Percentiles rank a stretch among this genome's conserved stretches.
These are phyloP conservation scores for Simalia tracyae DNA, from an alignment of 2,797 vertebrate species.

Conservation along the genomic window DNA sequence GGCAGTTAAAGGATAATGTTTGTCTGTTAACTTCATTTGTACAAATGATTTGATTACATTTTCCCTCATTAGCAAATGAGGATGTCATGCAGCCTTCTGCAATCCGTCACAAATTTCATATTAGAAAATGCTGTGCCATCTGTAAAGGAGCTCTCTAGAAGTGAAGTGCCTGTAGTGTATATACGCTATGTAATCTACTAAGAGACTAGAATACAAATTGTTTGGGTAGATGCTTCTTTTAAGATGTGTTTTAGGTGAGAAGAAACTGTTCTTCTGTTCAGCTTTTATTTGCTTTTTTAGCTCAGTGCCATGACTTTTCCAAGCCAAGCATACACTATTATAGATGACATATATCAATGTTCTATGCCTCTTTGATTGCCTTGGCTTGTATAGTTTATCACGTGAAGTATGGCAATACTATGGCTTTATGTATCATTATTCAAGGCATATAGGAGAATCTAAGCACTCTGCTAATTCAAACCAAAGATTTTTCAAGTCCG, in stretches of 20 bases:
- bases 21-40: slow-evolving; percentile 23
- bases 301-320: too few species aligned
- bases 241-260: background rate
- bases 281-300: background rate
- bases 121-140: slow-evolving; percentile 1
- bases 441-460: background rate
- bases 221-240: slow-evolving; percentile 11
- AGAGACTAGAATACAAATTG: slow-evolving; percentile 15
- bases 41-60: slow-evolving; percentile 3
- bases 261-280: background rate
- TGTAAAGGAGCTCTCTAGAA: background rate
- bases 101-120: slow-evolving; percentile 10
- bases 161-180: background rate
- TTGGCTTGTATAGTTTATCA: background rate
- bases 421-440: background rate
- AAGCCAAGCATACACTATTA: background rate
- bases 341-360: background rate
- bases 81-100: background rate
- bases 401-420: background rate
- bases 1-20: background rate
- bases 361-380: background rate
- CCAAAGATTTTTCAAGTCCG: background rate
- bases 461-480: background rate
- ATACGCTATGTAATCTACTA: background rate
- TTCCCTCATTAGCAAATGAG: slow-evolving; percentile 4